These are phyloP conservation scores for Diachrysia chrysitis DNA, from an alignment of 2,888 invertebrate species.

Conservation along the genomic window DNA sequence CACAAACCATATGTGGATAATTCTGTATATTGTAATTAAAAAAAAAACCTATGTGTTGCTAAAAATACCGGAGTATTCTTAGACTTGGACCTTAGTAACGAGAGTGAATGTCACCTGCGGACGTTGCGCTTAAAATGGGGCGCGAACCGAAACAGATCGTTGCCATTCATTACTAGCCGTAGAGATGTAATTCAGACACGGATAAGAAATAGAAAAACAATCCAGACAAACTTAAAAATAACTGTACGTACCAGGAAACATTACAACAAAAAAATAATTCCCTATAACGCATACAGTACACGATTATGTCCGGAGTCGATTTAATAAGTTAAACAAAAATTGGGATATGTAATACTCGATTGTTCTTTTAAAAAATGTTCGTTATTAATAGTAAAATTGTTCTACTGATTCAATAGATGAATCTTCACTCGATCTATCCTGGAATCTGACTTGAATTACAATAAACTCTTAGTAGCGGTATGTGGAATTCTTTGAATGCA, in stretches of 20 bases:
- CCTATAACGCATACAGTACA: no score
- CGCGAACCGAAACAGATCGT: neutral
- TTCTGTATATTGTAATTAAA: neutral
- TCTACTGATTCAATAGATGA: neutral
- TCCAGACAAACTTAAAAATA: neutral
- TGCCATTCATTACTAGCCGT: neutral
- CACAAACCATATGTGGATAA: no score
- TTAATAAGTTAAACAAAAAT: no score
- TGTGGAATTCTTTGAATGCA: conserved; percentile 9
- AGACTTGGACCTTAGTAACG: conserved; percentile 2
- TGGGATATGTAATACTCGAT: no score
- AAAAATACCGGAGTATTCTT: neutral
- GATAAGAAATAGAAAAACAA: neutral
- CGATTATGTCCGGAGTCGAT: no score
- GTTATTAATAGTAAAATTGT: neutral
- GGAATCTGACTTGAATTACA: neutral
- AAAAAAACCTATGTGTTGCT: neutral
- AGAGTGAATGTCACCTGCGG: neutral
- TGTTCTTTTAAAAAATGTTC: neutral
- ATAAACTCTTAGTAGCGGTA: conserved; percentile 17
- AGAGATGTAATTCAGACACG: neutral
- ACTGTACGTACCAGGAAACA: neutral
- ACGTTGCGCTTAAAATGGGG: neutral
- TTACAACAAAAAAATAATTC: no score
- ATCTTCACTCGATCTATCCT: neutral